Evolutionary conservation across 2,113 vertebrate species (phyloP), one percentile per base, ranked within the genome.

Genomic region (Myrmecophaga tridactyla): DNA sequence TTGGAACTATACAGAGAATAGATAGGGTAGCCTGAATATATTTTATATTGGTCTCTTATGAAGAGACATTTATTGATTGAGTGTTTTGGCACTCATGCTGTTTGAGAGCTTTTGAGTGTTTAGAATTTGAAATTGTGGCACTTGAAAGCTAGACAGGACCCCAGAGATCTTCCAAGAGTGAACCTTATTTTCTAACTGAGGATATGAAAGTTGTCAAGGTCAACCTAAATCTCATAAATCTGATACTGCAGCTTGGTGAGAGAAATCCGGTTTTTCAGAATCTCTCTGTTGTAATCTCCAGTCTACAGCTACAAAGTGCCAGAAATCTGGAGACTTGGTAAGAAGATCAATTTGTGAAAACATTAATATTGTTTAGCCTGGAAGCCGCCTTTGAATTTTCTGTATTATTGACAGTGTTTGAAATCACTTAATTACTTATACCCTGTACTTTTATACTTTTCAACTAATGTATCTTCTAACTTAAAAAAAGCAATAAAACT

Each of bases 1-100:
- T 86, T 94, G 91, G 80, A 89, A 89, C 69, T 7, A 23, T 80
- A 94, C 78, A 93, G 73, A 94, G 93, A 89, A 90, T 60, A 86
- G 43, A 72, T 9, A 56, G 18, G 14, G 4, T 73, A 76, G 23
- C 36, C 12, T 81, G 23, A 75, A 23, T 92, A 62, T 92, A 36
- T 94, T 90, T 90, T 84, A 72, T 90, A 25, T 62, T 70, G 39
- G 43, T 86, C 48, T 43, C 34, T 70, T 94, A 93, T n/a, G 65
- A 95, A 75, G 41, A 93, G 31, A 85, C 69, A 77, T 77, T 92
- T 94, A 58, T 89, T 89, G 81, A 43, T 82, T 77, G 90, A 95
- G n/a, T 31, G 73, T 90, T 92, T 90, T 92, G 25, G 69, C 29
- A n/a, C 43, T 89, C 21, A 80, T 95, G 84, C 94, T 96, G 34